Conservation (phyloP, 2,113 vertebrate species). For the Camelus dromedarius region DNA sequence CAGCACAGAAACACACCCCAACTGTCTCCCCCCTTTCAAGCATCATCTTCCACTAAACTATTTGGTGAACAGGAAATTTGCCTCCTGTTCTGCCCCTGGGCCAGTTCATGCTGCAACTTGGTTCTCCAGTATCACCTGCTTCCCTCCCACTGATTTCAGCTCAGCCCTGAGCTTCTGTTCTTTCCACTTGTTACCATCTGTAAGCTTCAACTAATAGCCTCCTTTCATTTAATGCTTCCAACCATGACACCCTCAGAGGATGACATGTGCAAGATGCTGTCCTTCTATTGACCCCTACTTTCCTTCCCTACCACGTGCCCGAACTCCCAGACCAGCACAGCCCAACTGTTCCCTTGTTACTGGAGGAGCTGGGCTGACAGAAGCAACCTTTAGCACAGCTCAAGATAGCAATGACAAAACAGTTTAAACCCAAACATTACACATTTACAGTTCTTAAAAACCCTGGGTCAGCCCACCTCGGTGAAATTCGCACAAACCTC, state of each 20-base stretch:
- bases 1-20: background rate
- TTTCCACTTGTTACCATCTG: background rate
- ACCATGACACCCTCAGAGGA: background rate
- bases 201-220: background rate
- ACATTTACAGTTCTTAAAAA: slow-evolving; percentile 28
- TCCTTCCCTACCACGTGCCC: background rate
- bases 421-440: background rate
- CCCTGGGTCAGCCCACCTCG: background rate
- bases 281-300: background rate
- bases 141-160: background rate
- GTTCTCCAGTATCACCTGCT: background rate
- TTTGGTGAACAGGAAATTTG: background rate
- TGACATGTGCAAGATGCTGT: background rate
- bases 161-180: background rate
- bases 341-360: background rate
- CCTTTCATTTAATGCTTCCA: slow-evolving; percentile 5
- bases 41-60: background rate
- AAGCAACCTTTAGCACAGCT: background rate
- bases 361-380: background rate
- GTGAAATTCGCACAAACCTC: background rate
- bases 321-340: background rate
- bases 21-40: background rate
- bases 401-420: background rate
- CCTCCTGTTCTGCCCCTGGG: background rate
- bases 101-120: background rate